Evolutionary conservation across 2,113 vertebrate genomes (phyloP).

Genomic region (Ardeotis arabs): DNA sequence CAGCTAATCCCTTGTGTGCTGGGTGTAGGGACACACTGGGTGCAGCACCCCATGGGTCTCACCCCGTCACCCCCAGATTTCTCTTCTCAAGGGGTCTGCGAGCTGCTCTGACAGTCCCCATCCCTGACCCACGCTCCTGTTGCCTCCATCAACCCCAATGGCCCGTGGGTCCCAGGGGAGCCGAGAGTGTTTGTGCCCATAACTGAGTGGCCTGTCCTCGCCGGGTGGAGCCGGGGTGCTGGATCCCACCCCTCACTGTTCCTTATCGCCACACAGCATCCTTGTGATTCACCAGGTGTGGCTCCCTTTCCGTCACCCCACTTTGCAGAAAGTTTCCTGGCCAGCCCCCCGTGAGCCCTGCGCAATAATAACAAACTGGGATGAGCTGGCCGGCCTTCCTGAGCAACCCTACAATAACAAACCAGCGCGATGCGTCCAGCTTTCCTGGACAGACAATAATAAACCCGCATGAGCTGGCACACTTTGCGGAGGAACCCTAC

Average conservation of each 20-base stretch:
- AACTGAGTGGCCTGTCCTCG: neutral
- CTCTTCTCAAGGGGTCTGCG: neutral
- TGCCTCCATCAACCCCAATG: neutral
- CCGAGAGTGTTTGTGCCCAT: neutral
- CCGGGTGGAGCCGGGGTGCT: neutral
- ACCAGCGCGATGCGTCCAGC: neutral
- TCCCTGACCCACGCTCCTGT: neutral
- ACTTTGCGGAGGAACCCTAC: neutral
- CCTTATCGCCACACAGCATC: constrained; percentile 33
- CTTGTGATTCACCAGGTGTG: constrained; percentile 71
- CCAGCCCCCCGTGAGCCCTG: constrained; percentile 24
- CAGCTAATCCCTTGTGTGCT: neutral
- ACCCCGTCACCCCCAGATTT: neutral
- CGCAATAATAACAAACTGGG: constrained; percentile 34
- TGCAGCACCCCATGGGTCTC: neutral
- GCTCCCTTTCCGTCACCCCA: constrained; percentile 60
- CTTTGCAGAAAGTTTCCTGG: constrained; percentile 54
- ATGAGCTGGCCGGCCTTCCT: constrained; percentile 60
- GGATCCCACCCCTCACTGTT: neutral
- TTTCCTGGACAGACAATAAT: constrained; percentile 61
- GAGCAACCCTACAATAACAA: constrained; percentile 57
- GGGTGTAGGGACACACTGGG: neutral
- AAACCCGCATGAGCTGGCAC: constrained; percentile 51
- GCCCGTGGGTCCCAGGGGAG: neutral
- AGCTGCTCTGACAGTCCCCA: neutral